A percentile compares a stretch with the other conserved stretches of the same genome.
Conservation (phyloP, 1,140 invertebrate genomes). For the Nylanderia fulva region DNA sequence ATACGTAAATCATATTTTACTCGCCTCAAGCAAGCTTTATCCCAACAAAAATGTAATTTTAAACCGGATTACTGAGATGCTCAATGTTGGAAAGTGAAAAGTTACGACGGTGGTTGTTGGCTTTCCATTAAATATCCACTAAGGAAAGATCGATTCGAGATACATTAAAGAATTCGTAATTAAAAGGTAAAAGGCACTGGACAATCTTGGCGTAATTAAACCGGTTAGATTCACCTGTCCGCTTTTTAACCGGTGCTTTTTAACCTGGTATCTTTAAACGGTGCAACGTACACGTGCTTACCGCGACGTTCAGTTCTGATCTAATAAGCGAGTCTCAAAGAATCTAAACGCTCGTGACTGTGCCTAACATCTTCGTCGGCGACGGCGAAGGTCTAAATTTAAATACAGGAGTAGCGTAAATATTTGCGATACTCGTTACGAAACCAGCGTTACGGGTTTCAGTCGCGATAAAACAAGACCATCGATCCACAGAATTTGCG, state of each 20-base stretch:
- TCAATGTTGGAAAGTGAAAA: conserved; percentile 32
- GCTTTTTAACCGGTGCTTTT: too few relatives aligned
- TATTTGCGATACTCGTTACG: conserved; percentile 66
- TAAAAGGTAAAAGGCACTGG: not conserved
- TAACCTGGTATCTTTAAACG: not conserved
- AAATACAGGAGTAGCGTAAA: conserved; percentile 65
- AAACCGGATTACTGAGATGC: conserved; percentile 7
- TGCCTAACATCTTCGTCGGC: conserved; percentile 55
- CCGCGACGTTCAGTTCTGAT: not conserved
- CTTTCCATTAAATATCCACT: conserved; percentile 29
- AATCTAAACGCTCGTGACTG: conserved; percentile 31
- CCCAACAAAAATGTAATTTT: conserved; percentile 25
- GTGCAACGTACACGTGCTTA: not conserved
- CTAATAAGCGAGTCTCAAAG: not conserved
- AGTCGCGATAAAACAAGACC: conserved; percentile 57
- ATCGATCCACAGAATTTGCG: conserved; percentile 21
- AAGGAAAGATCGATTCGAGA: not conserved
- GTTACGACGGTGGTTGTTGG: not conserved
- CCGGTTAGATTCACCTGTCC: not conserved
- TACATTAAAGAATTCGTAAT: conserved; percentile 8
- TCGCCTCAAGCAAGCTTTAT: not conserved
- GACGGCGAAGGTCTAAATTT: conserved; percentile 68
- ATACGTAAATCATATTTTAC: conserved; percentile 16
- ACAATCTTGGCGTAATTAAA: not conserved
- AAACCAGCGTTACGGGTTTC: conserved; percentile 52